Percentiles rank a stretch among this genome's conserved stretches.
Conservation (phyloP, 2,888 invertebrate species). For the Aquatica leii region DNA sequence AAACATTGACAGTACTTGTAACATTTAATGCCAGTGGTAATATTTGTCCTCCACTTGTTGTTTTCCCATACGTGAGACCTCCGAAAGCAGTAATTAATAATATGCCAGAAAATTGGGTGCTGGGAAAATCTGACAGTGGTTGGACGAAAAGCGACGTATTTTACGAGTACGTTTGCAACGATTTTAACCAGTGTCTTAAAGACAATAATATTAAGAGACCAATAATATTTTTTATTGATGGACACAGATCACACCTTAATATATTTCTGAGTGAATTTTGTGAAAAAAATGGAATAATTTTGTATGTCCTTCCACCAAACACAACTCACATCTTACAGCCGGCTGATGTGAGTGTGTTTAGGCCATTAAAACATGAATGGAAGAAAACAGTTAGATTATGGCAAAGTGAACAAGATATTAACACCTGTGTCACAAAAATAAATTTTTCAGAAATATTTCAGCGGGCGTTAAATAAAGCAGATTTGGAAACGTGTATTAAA, state of each 20-base stretch:
- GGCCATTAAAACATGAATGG: slow-evolving; percentile 1
- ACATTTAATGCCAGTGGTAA: background rate
- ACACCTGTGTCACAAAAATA: background rate
- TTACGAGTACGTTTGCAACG: background rate
- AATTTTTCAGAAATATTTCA: background rate
- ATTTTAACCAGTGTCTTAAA: background rate
- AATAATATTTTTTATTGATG: background rate
- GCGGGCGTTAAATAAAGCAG: background rate
- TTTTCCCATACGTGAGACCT: background rate
- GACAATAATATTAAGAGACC: background rate
- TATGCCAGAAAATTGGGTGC: slow-evolving; percentile 1
- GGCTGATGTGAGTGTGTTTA: background rate
- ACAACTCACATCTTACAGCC: background rate
- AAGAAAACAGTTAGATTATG: background rate
- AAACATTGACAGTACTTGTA: background rate
- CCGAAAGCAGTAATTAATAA: background rate
- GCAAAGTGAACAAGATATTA: slow-evolving; percentile 1
- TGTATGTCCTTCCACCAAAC: background rate
- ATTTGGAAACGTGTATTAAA: background rate
- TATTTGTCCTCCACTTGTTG: background rate
- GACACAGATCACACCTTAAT: background rate
- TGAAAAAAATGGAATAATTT: background rate
- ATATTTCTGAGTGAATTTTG: background rate
- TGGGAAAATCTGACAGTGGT: background rate
- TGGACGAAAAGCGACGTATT: background rate